Percentiles rank a stretch among this genome's conserved stretches.
Conservation (phyloP, 2,797 vertebrate species). For the Champsocephalus esox region DNA sequence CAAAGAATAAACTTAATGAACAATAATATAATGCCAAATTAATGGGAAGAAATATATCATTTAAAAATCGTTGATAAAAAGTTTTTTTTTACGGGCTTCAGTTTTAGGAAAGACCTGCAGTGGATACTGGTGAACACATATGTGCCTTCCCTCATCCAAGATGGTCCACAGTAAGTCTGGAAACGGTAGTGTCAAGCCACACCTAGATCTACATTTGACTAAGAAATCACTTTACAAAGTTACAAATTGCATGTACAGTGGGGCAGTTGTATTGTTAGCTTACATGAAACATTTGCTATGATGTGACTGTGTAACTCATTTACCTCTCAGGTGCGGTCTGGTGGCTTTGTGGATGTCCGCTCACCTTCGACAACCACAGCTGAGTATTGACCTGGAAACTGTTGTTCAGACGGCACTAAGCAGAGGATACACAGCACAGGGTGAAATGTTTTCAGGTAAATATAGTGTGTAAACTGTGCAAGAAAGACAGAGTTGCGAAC, state of each 20-base stretch:
- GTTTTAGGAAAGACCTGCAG: slow-evolving; percentile 87
- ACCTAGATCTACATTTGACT: neutral
- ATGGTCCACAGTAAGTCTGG: slow-evolving; percentile 91
- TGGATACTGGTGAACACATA: slow-evolving; percentile 91
- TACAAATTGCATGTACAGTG: neutral
- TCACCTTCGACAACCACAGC: slow-evolving; percentile 73
- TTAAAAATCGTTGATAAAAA: neutral
- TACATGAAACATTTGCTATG: slow-evolving; percentile 1
- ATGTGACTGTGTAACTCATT: slow-evolving; percentile 26
- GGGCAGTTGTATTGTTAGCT: neutral
- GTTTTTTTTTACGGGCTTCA: slow-evolving; percentile 62
- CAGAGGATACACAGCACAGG: slow-evolving; percentile 88
- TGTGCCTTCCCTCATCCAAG: slow-evolving; percentile 92
- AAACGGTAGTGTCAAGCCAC: neutral
- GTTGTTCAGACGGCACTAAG: slow-evolving; percentile 82
- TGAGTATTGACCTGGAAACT: slow-evolving; percentile 76
- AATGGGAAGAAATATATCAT: too few relatives aligned
- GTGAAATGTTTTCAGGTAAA: slow-evolving; percentile 95
- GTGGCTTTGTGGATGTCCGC: slow-evolving; percentile 94
- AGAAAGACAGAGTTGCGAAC: neutral
- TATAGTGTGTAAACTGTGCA: neutral
- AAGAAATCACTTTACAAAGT: neutral
- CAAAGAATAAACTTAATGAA: too few relatives aligned
- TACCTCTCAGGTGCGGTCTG: slow-evolving; percentile 87
- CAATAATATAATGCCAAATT: too few relatives aligned